Evolutionary conservation across 2,797 vertebrate genomes (phyloP), one percentile per base, ranked within the genome.

Genomic region (Sebastes taczanowskii): DNA sequence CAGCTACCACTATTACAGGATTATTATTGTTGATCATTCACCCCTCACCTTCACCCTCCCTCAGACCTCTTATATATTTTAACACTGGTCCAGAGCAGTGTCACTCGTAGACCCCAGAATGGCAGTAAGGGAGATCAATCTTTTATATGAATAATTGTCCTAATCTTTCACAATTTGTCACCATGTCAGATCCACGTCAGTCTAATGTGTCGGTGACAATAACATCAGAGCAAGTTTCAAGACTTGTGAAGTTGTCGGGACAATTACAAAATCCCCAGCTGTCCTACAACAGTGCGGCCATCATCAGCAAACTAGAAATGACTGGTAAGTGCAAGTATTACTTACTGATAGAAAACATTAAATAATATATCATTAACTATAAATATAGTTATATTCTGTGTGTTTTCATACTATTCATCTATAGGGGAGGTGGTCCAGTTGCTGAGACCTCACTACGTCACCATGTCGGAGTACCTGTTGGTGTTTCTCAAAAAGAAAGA

Each of bases 291-390:
- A 88, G 86, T 55, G 88, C 82, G 8, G 86, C 89, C 58, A 71
- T 94, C 81, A 78, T 94, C 29, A 85, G 92, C 53, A 66, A 86
- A 81, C 77, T 95, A 27, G 77, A 92, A 83, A 88, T 91, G 66
- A 90, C 68, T 1, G 93, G 93, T 93, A 92, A 87, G 10, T 30
- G 1, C 1, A 53, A 27, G 7, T 66, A 30, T 11, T 20, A 25
- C 53, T 56, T 42, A 11, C 9, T 29, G 11, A 46, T 14, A 23
- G 1, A 56, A 20, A 49, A 27, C 4, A 38, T 38, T 38, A 38
- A 38, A 38, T 38, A 38, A 38, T 0, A 13, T 38, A 38, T 35
- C 34, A 4, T 35, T 35, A 35, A 35, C 0, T 14, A 38, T 14
- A 38, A 18, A 27, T 32, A 10, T 25, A 49, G 1, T 30, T 22